Percentiles rank a stretch among this genome's conserved stretches.
phyloP scores from a whole-genome alignment of 2,888 invertebrate species.

The Nesidiocoris tenuis region DNA sequence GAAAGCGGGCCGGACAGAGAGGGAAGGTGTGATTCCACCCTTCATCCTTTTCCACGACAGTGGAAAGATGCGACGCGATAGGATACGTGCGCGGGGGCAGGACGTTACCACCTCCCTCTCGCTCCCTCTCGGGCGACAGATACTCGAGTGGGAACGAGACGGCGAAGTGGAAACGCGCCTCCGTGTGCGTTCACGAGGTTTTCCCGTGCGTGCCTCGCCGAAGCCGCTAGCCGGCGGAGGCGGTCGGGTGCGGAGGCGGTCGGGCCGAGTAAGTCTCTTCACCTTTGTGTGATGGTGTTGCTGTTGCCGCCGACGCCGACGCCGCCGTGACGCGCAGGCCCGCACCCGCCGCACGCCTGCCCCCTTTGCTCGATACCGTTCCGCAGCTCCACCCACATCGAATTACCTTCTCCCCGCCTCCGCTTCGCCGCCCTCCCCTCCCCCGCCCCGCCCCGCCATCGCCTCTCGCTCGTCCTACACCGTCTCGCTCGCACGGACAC shows the following conservation, averaged over 20 bases:
- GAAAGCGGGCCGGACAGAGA: background rate
- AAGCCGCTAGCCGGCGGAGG: background rate
- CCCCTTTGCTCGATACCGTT: constrained; percentile 36
- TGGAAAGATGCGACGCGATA: background rate
- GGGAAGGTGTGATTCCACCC: constrained; percentile 12
- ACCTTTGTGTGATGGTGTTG: constrained; percentile 25
- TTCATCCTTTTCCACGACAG: background rate
- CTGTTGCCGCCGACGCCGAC: background rate
- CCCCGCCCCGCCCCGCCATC: background rate
- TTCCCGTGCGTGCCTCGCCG: background rate
- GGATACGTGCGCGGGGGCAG: background rate
- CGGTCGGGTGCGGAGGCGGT: background rate
- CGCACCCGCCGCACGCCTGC: constrained; percentile 28
- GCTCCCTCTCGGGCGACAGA: background rate
- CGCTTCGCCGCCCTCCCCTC: background rate
- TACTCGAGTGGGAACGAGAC: background rate
- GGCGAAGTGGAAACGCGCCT: constrained; percentile 1
- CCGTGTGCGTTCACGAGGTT: background rate
- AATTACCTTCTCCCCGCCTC: constrained; percentile 8
- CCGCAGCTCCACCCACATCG: constrained; percentile 36
- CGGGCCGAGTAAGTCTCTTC: background rate
- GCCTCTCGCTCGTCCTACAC: background rate
- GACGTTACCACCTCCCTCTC: background rate
- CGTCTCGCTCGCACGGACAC: constrained; percentile 1
- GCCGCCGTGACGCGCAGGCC: constrained; percentile 24